Percentiles rank a stretch among this genome's conserved stretches.
Evolutionary conservation across 2,888 invertebrate genomes (phyloP).

Genomic region (Drosophila buzzatii): DNA sequence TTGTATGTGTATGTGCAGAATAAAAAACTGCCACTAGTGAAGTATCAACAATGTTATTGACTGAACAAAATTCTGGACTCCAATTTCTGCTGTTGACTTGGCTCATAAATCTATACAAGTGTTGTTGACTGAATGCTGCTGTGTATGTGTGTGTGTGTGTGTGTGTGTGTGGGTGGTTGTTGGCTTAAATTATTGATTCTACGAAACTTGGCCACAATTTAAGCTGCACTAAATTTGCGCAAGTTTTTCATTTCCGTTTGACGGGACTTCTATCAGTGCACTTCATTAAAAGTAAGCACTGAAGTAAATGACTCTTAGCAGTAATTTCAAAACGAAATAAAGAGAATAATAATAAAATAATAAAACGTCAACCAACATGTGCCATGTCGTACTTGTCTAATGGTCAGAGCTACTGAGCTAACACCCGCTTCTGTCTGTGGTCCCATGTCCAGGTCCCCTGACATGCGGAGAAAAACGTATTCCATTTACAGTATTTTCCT

Average conservation of each 20-base stretch:
- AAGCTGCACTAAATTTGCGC: slow-evolving; percentile 8
- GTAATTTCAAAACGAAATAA: slow-evolving; percentile 36
- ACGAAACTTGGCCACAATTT: slow-evolving; percentile 40
- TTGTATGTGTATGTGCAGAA: slow-evolving; percentile 21
- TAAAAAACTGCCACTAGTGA: slow-evolving; percentile 45
- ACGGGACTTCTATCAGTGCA: slow-evolving; percentile 49
- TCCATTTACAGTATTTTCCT: slow-evolving; percentile 48
- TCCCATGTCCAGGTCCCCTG: slow-evolving; percentile 19
- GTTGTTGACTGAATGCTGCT: slow-evolving; percentile 45
- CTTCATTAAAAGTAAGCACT: slow-evolving; percentile 59
- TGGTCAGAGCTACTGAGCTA: slow-evolving; percentile 35
- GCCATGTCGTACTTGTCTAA: slow-evolving; percentile 44
- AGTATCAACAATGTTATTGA: slow-evolving; percentile 66
- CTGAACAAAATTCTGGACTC: slow-evolving; percentile 45
- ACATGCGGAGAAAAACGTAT: slow-evolving; percentile 38
- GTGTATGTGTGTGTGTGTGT: neutral
- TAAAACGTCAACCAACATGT: slow-evolving; percentile 30
- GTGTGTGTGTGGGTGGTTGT: neutral
- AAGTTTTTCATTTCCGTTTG: slow-evolving; percentile 18
- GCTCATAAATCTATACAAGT: slow-evolving; percentile 53
- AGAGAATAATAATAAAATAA: slow-evolving; percentile 15
- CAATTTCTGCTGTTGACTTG: slow-evolving; percentile 49
- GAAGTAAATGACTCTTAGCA: slow-evolving; percentile 50
- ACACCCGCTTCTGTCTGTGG: neutral
- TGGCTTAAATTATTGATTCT: slow-evolving; percentile 58